Evolutionary conservation across 2,888 invertebrate species (phyloP), one percentile per base, ranked within the genome.

Genomic region (Cabera pusaria): DNA sequence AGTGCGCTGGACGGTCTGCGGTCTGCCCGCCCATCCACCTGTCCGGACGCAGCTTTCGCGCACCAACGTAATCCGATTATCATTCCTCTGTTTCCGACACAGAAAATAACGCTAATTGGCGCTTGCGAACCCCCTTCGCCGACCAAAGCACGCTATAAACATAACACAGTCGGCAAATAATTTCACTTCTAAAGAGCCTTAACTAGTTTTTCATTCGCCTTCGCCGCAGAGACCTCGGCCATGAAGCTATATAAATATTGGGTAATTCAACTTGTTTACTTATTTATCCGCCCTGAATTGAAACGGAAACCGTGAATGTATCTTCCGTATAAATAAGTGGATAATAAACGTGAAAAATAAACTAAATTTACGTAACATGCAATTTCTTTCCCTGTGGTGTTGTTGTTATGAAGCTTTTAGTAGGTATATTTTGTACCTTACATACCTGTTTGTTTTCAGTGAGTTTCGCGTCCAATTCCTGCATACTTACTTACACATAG

Each of bases 31-130:
- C 59, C 59, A 55, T 62, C 69, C 69, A 75, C 72, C 79, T 79
- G 80, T 74, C 79, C 59, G 44, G 45, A 29, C 44, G 72, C 64
- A 57, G 66, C 64, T 56, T 57, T 54, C 56, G 42, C 50, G 47
- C 56, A 49, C 55, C 53, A 26, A 49, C 54, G 58, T 71, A 74
- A 76, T 75, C 71, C 69, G 66, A 74, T 79, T 81, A 76, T 59
- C 59, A 67, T 72, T 63, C 52, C 56, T 59, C 59, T 66, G 65
- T 60, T 56, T 52, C 52, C 52, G 61, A 64, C 53, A 64, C 53
- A 59, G 56, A 63, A 71, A 66, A 63, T 58, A 64, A 58, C 49
- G 35, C 44, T 67, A 69, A 67, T 70, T 70, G 60, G 55, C 52
- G 50, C 37, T 26, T 28, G 20, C 46, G 49, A 44, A 53, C 17